Evolutionary conservation across 2,797 vertebrate genomes (phyloP), one percentile per base, ranked within the genome.

Genomic region (Sylvilagus floridanus): DNA sequence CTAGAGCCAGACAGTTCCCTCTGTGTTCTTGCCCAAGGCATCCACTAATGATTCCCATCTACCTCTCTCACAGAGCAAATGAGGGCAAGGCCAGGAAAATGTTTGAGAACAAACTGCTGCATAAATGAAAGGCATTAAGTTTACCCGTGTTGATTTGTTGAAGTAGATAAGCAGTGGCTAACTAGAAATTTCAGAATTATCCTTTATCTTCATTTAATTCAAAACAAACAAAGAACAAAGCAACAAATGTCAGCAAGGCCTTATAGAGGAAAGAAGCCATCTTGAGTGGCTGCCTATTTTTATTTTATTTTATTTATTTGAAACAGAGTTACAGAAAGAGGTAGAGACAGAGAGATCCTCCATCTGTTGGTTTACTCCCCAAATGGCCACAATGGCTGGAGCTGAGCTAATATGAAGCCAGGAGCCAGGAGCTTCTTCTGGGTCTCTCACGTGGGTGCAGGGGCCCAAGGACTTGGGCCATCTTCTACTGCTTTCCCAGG

Each of bases 71-170:
- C 28, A 82, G 28, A 60, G 54, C 8, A 17, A 71, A 57, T 50
- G 32, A 81, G 24, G 57, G 37, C 35, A 85, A 32, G 22, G 50
- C 19, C 35, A 26, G 60, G 66, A 78, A 60, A 90, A 91, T 35
- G 26, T 50, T 77, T 77, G 78, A 84, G 57, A 93, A 84, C 47
- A 71, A 89, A 77, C 42, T 82, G 24, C 7, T 82, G 12, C 6
- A 7, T 85, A 88, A 91, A 28, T 5, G 0, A 52, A 73, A 85
- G 17, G n/a, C 47, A 62, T 52, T 88, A 84, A 68, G n/a, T 84
- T 94, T 90, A 21, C 28, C 75, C 79, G 50, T 79, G 52, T 11
- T 91, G n/a, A n/a, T 83, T 77, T 78, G 30, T 89, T 84, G 78
- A 72, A n/a, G 32, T 32, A 72, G 28, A 62, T 32, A 92, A 83